Evolutionary conservation across 1,140 invertebrate genomes (phyloP).

Genomic region (Pantala flavescens): DNA sequence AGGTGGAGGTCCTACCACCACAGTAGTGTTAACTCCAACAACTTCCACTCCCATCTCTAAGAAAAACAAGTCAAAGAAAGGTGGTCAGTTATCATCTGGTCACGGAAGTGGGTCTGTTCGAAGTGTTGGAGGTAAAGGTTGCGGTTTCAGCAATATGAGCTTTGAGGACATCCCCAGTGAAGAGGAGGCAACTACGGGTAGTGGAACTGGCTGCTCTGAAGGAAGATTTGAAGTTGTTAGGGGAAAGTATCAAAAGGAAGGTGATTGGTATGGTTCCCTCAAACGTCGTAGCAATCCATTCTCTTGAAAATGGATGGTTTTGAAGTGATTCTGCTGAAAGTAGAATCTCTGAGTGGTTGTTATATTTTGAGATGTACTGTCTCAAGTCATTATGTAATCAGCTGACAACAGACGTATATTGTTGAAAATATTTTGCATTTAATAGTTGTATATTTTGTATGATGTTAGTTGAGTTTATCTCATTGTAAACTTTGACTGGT

Average conservation of each 20-base stretch:
- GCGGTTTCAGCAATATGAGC: constrained; percentile 65
- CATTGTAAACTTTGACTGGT: neutral
- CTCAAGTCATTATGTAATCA: too few species aligned
- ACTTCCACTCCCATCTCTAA: constrained; percentile 23
- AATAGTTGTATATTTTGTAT: neutral
- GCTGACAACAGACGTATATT: constrained; percentile 19
- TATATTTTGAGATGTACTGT: neutral
- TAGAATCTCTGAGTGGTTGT: constrained; percentile 17
- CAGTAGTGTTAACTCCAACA: constrained; percentile 19
- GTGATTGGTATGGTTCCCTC: constrained; percentile 49
- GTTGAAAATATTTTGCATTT: constrained; percentile 11
- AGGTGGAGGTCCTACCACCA: constrained; percentile 13
- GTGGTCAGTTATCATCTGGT: constrained; percentile 18
- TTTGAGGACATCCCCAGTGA: constrained; percentile 67
- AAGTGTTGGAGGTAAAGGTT: neutral
- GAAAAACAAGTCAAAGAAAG: constrained; percentile 25
- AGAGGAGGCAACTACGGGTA: constrained; percentile 38
- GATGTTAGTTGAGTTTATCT: neutral
- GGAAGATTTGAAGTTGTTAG: constrained; percentile 52
- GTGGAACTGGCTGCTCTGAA: constrained; percentile 27
- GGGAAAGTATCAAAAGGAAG: constrained; percentile 36
- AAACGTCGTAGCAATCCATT: constrained; percentile 58
- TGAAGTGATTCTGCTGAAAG: constrained; percentile 20
- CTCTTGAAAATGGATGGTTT: constrained; percentile 35
- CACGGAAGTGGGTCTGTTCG: constrained; percentile 18